Evolutionary conservation across 2,888 invertebrate species (phyloP).

Genomic region (Latrodectus elegans): DNA sequence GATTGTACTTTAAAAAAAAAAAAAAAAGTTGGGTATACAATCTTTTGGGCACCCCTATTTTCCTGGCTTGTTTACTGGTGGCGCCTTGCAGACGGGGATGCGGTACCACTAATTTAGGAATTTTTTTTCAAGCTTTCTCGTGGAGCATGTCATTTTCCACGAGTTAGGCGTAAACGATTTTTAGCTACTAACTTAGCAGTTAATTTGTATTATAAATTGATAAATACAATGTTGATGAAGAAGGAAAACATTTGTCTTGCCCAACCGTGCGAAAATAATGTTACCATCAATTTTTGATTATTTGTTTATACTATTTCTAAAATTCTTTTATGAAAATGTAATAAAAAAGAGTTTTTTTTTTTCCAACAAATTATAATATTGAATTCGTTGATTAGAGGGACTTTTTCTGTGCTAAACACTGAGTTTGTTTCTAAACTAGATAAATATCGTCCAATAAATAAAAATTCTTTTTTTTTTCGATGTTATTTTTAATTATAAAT

Average conservation of each 20-base stretch:
- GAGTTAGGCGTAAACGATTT: neutral
- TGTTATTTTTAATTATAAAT: no score
- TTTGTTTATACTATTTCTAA: no score
- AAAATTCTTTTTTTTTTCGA: no score
- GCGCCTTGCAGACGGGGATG: slow-evolving; percentile 48
- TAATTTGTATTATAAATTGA: neutral
- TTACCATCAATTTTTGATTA: no score
- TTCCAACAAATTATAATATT: no score
- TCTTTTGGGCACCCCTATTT: slow-evolving; percentile 3
- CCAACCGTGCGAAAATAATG: no score
- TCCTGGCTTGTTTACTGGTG: slow-evolving; percentile 25
- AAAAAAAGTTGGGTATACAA: slow-evolving; percentile 4
- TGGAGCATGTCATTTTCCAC: neutral
- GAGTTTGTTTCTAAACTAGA: no score
- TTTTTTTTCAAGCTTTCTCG: neutral
- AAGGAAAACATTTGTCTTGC: neutral
- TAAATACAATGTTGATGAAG: neutral
- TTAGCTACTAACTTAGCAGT: neutral
- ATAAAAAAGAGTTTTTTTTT: no score
- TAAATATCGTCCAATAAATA: no score
- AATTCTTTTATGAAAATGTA: no score
- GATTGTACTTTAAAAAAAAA: slow-evolving; percentile 36
- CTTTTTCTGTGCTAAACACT: no score
- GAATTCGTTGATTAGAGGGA: no score
- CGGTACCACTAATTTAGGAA: slow-evolving; percentile 29